These are phyloP conservation scores for Hexactinellida sp. DNA, from an alignment of 37 sponge, comb jelly and placozoan genomes.

Conservation along the genomic window DNA sequence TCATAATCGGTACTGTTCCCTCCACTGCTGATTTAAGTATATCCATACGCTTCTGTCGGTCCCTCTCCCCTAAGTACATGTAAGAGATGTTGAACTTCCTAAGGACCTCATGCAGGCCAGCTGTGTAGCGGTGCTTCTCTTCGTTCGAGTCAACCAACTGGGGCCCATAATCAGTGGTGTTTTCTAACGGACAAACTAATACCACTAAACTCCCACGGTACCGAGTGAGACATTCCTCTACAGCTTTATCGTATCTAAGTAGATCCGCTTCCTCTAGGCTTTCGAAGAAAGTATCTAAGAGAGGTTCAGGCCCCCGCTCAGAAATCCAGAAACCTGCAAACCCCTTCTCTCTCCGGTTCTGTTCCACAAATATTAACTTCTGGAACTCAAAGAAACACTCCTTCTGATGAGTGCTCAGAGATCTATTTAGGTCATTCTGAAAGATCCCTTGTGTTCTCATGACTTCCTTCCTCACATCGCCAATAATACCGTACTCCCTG, in stretches of 20 bases:
- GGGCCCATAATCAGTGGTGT: conserved; percentile 35
- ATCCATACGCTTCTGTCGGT: conserved; percentile 24
- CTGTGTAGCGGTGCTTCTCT: conserved; percentile 27
- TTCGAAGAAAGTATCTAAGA: conserved; percentile 9
- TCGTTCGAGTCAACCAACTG: conserved; percentile 19
- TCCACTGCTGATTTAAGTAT: conserved; percentile 23
- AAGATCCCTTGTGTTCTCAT: conserved; percentile 27
- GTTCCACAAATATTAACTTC: conserved; percentile 33
- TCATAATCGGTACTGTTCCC: conserved; percentile 5
- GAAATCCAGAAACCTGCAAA: conserved; percentile 29
- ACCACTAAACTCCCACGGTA: conserved; percentile 30
- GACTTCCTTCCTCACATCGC: conserved; percentile 44
- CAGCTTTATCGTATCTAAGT: conserved; percentile 11
- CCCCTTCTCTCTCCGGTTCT: conserved; percentile 28
- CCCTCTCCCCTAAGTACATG: conserved; percentile 27
- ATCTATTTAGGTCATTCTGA: conserved; percentile 23
- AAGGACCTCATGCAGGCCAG: conserved; percentile 20
- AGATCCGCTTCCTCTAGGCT: conserved; percentile 17
- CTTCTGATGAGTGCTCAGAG: conserved; percentile 31
- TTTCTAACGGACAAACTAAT: conserved; percentile 35
- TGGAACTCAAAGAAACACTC: conserved; percentile 34
- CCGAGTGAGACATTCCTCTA: conserved; percentile 22
- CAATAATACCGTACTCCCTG: conserved; percentile 24
- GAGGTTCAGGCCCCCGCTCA: conserved; percentile 53
- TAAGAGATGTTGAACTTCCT: conserved; percentile 31